Evolutionary conservation across 2,113 vertebrate species (phyloP).

Genomic region (Pardalotus punctatus): DNA sequence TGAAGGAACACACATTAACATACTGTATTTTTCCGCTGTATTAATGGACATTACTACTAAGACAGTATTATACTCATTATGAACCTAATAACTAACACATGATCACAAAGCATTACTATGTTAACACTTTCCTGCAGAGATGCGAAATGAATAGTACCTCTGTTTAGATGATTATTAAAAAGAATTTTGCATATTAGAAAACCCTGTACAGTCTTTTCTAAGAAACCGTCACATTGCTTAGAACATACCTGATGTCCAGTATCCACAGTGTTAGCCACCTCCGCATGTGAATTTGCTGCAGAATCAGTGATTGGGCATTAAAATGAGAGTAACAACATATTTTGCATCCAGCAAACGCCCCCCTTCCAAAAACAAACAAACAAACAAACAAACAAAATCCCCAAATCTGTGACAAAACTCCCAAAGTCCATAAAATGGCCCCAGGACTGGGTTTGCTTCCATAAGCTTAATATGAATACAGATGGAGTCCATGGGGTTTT

Average conservation of each 20-base stretch:
- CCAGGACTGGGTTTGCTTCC: background rate
- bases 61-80: slow-evolving; percentile 54
- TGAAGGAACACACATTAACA: slow-evolving; percentile 61
- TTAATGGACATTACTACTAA: slow-evolving; percentile 58
- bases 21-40: slow-evolving; percentile 59
- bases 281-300: background rate
- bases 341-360: background rate
- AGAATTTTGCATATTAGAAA: slow-evolving; percentile 3
- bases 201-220: background rate
- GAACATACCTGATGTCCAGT: background rate
- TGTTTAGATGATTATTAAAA: slow-evolving; percentile 42
- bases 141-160: slow-evolving; percentile 40
- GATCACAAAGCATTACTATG: slow-evolving; percentile 31
- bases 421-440: background rate
- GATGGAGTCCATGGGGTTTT: background rate
- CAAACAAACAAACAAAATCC: background rate
- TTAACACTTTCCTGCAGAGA: slow-evolving; percentile 57
- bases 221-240: background rate
- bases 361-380: background rate
- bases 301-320: background rate
- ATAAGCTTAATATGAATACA: background rate
- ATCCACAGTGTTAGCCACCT: background rate
- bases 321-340: background rate
- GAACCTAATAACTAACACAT: slow-evolving; percentile 54
- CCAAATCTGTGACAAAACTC: background rate